Conservation (phyloP, 2,888 invertebrate species). For the Eudemis profundana region DNA sequence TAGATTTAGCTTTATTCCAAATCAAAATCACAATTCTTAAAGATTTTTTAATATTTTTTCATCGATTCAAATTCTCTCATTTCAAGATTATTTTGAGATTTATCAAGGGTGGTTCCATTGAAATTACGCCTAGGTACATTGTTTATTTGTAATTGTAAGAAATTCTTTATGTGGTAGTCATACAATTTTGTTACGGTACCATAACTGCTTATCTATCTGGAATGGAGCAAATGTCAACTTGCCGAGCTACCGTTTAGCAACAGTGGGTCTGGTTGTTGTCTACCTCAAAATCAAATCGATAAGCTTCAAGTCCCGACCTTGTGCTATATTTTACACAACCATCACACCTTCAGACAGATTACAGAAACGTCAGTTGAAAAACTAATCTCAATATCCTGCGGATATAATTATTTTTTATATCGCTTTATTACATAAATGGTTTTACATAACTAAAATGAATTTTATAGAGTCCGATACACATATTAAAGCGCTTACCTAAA, state of each 20-base stretch:
- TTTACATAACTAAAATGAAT: constrained; percentile 25
- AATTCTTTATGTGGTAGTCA: background rate
- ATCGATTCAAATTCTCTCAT: too few species aligned
- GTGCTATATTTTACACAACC: constrained; percentile 32
- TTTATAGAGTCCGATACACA: constrained; percentile 2
- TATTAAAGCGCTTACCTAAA: constrained; percentile 22
- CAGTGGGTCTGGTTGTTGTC: constrained; percentile 26
- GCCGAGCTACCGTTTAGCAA: constrained; percentile 33
- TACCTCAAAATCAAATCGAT: constrained; percentile 19
- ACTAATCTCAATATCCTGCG: constrained; percentile 9
- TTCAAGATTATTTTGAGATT: too few species aligned
- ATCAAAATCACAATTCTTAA: too few species aligned
- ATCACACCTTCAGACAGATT: background rate
- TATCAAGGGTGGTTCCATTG: too few species aligned
- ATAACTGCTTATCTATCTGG: constrained; percentile 54
- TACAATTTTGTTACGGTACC: background rate
- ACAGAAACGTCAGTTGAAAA: constrained; percentile 8
- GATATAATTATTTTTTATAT: constrained; percentile 5
- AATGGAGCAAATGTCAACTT: constrained; percentile 46
- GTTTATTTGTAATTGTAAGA: too few species aligned
- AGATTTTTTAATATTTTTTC: too few species aligned
- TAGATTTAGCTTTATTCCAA: too few species aligned
- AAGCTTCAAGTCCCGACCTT: constrained; percentile 20
- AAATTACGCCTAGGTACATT: too few species aligned
- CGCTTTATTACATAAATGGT: background rate